phyloP scores from a whole-genome alignment of 2,888 invertebrate genomes.

The Agriopis leucophaearia region DNA sequence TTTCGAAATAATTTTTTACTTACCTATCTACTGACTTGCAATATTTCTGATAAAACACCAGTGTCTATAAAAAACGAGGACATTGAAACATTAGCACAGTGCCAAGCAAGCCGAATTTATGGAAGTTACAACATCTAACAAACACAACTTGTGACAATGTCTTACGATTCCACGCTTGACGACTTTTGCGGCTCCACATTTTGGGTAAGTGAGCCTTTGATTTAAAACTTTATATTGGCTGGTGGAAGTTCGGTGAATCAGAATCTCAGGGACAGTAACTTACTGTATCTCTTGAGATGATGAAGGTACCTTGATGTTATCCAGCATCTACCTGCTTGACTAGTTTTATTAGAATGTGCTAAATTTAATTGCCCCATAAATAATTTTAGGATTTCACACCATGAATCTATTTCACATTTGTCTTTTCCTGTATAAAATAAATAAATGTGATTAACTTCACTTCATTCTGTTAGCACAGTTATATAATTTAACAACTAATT shows the following conservation, averaged over 20 bases:
- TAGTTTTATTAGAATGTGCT: constrained; percentile 43
- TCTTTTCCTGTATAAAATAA: background rate
- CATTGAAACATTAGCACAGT: constrained; percentile 32
- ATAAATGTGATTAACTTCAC: background rate
- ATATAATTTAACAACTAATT: background rate
- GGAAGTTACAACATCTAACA: constrained; percentile 56
- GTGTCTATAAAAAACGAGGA: constrained; percentile 20
- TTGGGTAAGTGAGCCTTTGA: constrained; percentile 89
- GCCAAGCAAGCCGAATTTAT: constrained; percentile 50
- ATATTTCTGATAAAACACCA: constrained; percentile 22
- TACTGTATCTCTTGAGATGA: background rate
- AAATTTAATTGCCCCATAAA: constrained; percentile 6
- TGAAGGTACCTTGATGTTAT: constrained; percentile 12
- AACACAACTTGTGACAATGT: constrained; percentile 78
- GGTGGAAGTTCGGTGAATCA: background rate
- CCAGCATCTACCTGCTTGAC: constrained; percentile 36
- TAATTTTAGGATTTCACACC: background rate
- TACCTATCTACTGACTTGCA: constrained; percentile 21
- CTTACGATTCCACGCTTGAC: constrained; percentile 88
- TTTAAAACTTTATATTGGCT: constrained; percentile 3
- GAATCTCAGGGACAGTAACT: background rate
- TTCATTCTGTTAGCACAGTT: background rate
- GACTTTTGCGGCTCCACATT: constrained; percentile 92
- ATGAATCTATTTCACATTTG: background rate
- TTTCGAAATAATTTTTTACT: constrained; percentile 30